Conservation (phyloP, 2,888 invertebrate species). For the Tiphia femorata region DNA sequence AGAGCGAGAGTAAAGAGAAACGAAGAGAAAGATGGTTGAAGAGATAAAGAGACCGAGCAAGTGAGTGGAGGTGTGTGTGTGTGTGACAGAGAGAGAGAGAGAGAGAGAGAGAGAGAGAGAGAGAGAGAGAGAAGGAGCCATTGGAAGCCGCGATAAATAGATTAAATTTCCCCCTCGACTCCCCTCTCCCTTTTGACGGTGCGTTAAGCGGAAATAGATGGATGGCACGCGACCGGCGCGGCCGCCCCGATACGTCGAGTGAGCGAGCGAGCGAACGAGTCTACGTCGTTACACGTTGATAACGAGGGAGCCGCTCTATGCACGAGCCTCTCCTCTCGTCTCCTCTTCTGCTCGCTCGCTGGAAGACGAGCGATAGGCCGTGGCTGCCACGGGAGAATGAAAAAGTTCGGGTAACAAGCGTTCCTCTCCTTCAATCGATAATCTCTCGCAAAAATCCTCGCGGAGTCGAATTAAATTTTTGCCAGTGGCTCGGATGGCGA, state of each 20-base stretch:
- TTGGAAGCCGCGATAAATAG: constrained; percentile 54
- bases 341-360: no score
- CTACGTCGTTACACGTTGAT: neutral
- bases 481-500: no score
- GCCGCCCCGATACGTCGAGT: neutral
- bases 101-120: constrained; percentile 13
- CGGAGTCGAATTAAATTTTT: no score
- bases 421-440: no score
- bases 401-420: no score
- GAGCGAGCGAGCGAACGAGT: no score
- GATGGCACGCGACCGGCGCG: constrained; percentile 59
- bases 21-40: constrained; percentile 4
- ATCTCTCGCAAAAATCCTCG: no score
- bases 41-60: constrained; percentile 12
- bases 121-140: constrained; percentile 15
- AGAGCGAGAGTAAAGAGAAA: neutral
- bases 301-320: neutral
- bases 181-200: constrained; percentile 44
- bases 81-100: constrained; percentile 11
- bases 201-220: constrained; percentile 58
- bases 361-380: no score
- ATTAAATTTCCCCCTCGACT: constrained; percentile 56
- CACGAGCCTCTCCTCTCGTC: neutral
- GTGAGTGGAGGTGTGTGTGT: constrained; percentile 12
- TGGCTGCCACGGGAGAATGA: no score